phyloP scores from a whole-genome alignment of 2,888 invertebrate genomes.

The Antheraea assamensis region DNA sequence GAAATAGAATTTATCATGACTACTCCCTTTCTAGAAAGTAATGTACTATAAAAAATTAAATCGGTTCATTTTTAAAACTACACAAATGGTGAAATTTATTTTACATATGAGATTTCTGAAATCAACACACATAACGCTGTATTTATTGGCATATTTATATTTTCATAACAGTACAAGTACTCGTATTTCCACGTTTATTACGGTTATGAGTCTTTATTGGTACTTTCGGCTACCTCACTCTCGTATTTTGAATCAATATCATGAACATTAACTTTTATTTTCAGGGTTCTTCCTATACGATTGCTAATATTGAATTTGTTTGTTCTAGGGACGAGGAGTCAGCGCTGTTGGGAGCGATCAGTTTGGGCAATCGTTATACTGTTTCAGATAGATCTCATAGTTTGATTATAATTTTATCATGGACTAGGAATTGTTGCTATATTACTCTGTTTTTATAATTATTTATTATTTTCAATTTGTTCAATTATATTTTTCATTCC shows the following conservation, averaged over 20 bases:
- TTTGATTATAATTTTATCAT: conserved; percentile 39
- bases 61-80: neutral
- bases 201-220: conserved; percentile 24
- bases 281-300: conserved; percentile 6
- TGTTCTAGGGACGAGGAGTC: conserved; percentile 67
- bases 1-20: neutral
- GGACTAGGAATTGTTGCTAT: neutral
- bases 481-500: neutral
- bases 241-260: conserved; percentile 24
- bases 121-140: conserved; percentile 3
- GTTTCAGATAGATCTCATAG: conserved; percentile 65
- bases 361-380: conserved; percentile 62
- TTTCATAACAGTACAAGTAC: conserved; percentile 14
- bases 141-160: conserved; percentile 14
- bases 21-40: neutral
- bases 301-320: conserved; percentile 32
- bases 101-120: neutral
- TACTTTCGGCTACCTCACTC: conserved; percentile 21
- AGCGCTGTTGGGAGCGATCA: conserved; percentile 67
- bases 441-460: neutral
- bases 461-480: neutral
- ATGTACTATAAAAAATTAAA: too few species aligned
- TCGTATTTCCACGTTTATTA: conserved; percentile 20
- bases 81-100: neutral
- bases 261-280: conserved; percentile 22